These are phyloP conservation scores for Cichlasoma orientale DNA, from an alignment of 2,797 vertebrate species.

Conservation along the genomic window DNA sequence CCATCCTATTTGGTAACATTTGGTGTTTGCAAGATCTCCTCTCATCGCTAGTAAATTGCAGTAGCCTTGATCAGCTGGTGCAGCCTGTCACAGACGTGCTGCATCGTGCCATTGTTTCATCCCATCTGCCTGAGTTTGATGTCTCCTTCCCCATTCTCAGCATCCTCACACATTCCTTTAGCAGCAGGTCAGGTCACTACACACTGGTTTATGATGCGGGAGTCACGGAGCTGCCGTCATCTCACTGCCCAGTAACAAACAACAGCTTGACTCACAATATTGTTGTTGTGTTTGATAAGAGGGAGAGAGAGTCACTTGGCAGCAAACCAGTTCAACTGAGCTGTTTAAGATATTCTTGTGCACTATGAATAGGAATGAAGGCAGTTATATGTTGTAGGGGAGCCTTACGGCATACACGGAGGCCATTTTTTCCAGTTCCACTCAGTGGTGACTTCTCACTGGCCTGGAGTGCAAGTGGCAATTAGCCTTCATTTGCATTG, in stretches of 20 bases:
- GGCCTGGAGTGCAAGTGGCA: constrained; percentile 62
- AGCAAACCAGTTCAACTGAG: constrained; percentile 70
- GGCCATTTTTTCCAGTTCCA: constrained; percentile 37
- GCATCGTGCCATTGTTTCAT: constrained; percentile 63
- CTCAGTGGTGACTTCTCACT: constrained; percentile 44
- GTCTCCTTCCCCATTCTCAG: constrained; percentile 54
- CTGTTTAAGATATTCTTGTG: constrained; percentile 64
- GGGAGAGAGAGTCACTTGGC: constrained; percentile 64
- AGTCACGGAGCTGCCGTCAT: constrained; percentile 61
- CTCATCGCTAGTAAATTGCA: constrained; percentile 59
- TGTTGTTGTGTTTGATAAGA: constrained; percentile 68
- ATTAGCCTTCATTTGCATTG: constrained; percentile 69
- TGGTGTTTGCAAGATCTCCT: constrained; percentile 66
- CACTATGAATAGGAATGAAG: constrained; percentile 61
- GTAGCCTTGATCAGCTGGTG: constrained; percentile 66
- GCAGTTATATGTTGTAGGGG: constrained; percentile 43
- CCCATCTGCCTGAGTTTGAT: constrained; percentile 73
- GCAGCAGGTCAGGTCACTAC: constrained; percentile 66
- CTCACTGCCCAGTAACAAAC: constrained; percentile 69
- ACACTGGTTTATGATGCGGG: constrained; percentile 58
- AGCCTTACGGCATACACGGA: constrained; percentile 39
- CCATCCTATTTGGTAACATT: constrained; percentile 68
- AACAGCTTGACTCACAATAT: constrained; percentile 76
- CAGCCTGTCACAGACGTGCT: constrained; percentile 57
- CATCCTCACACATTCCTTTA: constrained; percentile 48